phyloP scores from a whole-genome alignment of 2,113 vertebrate species.

The Melanostigma gelatinosum region DNA sequence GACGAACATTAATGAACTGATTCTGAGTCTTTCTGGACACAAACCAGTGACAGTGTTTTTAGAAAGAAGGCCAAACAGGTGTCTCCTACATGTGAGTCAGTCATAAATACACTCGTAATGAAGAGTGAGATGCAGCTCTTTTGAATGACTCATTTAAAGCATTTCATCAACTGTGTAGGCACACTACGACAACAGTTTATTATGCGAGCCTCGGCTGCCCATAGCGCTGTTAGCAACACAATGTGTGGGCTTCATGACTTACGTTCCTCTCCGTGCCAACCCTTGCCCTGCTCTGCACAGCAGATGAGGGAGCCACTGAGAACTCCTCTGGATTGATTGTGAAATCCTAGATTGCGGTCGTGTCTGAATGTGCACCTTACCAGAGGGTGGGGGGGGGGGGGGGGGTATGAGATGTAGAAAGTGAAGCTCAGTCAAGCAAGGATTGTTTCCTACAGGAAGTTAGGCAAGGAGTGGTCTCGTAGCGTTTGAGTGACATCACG shows the following conservation, averaged over 20 bases:
- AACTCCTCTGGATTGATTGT: slow-evolving; percentile 53
- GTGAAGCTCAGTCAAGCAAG: slow-evolving; percentile 65
- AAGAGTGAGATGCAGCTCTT: slow-evolving; percentile 52
- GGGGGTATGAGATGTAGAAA: not conserved
- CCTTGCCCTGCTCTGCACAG: slow-evolving; percentile 25
- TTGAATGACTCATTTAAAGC: slow-evolving; percentile 71
- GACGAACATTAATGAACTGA: not conserved
- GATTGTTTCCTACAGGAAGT: slow-evolving; percentile 85
- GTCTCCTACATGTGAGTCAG: slow-evolving; percentile 49
- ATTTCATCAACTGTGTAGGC: slow-evolving; percentile 64
- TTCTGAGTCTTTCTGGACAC: slow-evolving; percentile 18
- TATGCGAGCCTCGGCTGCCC: slow-evolving; percentile 40
- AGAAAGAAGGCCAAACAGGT: slow-evolving; percentile 49
- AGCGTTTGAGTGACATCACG: slow-evolving; percentile 77
- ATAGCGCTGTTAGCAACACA: slow-evolving; percentile 50
- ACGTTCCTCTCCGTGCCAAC: slow-evolving; percentile 47
- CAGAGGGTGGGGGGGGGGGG: slow-evolving; percentile 15
- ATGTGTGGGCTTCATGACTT: slow-evolving; percentile 59
- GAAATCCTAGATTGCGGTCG: slow-evolving; percentile 50
- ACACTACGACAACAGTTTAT: slow-evolving; percentile 55
- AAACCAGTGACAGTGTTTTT: slow-evolving; percentile 29
- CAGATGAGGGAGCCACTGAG: slow-evolving; percentile 39
- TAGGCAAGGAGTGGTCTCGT: slow-evolving; percentile 81
- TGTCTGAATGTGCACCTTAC: slow-evolving; percentile 24
- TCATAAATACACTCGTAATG: slow-evolving; percentile 49